These are phyloP conservation scores for Myotis myotis DNA, from an alignment of 2,797 vertebrate species.

Conservation along the genomic window DNA sequence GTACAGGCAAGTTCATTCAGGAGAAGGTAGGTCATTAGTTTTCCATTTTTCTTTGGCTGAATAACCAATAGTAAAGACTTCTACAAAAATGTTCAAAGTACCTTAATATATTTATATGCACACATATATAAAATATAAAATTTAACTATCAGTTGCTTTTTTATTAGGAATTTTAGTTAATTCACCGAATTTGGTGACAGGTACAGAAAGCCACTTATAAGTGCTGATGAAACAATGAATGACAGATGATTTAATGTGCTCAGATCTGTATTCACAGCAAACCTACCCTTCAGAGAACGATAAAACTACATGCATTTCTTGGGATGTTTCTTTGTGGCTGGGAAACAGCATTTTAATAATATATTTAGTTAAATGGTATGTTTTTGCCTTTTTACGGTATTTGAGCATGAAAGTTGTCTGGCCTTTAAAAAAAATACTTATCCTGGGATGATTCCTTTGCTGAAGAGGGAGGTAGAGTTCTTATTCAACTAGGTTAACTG, in stretches of 20 bases:
- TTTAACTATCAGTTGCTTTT: not conserved
- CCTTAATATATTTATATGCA: not conserved
- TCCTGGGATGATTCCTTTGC: not conserved
- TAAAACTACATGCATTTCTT: not conserved
- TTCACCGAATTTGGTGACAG: not conserved
- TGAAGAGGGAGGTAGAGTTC: not conserved
- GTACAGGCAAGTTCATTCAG: not conserved
- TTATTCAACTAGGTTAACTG: not conserved
- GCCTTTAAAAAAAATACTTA: not conserved
- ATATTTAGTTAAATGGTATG: not conserved
- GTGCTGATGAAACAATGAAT: not conserved
- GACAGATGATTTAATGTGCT: not conserved
- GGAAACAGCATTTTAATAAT: conserved; percentile 7
- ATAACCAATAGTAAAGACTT: not conserved
- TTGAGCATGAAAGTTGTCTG: not conserved
- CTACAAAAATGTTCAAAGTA: not conserved
- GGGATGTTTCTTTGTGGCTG: not conserved
- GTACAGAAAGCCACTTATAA: not conserved
- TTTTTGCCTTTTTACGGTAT: not conserved
- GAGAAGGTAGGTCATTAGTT: not conserved
- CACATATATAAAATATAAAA: not conserved
- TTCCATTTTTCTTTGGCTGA: not conserved
- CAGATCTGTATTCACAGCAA: not conserved
- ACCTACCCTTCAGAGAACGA: not conserved
- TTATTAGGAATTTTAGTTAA: not conserved